Conservation (phyloP, 2,113 vertebrate species). For the Corvus cornix region DNA sequence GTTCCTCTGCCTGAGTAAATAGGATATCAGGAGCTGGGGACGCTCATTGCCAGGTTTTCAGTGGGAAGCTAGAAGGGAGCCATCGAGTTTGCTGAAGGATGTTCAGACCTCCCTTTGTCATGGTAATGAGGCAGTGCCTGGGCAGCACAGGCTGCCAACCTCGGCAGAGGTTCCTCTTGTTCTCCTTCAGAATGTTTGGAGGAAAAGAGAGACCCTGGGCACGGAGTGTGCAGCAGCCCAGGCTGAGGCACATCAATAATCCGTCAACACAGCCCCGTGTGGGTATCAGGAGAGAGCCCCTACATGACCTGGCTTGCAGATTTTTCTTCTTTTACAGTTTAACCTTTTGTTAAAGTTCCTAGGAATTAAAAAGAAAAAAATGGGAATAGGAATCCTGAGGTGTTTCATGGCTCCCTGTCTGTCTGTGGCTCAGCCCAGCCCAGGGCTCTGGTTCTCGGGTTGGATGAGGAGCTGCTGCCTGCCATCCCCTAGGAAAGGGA, state of each 20-base stretch:
- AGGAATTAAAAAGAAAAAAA: not conserved
- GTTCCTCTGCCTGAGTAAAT: not conserved
- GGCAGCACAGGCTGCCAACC: slow-evolving; percentile 16
- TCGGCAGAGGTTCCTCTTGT: not conserved
- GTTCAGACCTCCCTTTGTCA: slow-evolving; percentile 30
- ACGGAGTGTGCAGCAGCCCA: not conserved
- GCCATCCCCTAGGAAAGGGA: not conserved
- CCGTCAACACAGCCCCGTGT: not conserved
- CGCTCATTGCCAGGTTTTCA: not conserved
- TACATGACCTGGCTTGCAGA: not conserved
- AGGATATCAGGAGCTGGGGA: not conserved
- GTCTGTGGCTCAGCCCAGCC: accelerated
- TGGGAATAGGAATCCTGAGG: not conserved
- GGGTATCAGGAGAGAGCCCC: not conserved
- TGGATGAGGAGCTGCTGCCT: not conserved
- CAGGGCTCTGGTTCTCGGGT: accelerated
- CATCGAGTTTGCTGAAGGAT: not conserved
- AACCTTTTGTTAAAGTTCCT: not conserved
- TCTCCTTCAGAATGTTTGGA: not conserved
- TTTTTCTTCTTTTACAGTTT: not conserved
- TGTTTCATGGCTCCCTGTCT: not conserved
- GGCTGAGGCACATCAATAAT: not conserved
- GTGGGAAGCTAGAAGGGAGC: not conserved
- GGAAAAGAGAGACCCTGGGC: not conserved
- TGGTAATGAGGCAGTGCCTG: slow-evolving; percentile 27